Evolutionary conservation across 2,797 vertebrate genomes (phyloP).

Genomic region (Sebastes matsubarae): DNA sequence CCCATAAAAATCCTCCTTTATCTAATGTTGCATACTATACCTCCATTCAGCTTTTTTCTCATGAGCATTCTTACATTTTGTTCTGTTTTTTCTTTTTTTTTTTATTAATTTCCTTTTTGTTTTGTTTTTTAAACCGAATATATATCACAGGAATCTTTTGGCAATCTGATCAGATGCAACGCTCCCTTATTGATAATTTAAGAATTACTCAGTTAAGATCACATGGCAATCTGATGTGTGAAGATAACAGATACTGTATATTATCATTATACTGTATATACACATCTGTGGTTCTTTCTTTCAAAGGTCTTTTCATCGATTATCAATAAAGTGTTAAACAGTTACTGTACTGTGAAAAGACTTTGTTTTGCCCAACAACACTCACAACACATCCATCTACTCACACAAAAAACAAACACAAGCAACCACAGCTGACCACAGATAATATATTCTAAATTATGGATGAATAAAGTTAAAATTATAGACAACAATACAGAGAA

Average conservation of each 20-base stretch:
- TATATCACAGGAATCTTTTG: not conserved
- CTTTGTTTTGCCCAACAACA: no score
- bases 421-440: no score
- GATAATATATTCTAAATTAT: no score
- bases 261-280: not conserved
- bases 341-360: no score
- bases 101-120: not conserved
- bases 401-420: no score
- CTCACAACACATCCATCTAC: no score
- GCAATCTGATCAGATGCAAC: not conserved
- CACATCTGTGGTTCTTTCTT: not conserved
- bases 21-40: not conserved
- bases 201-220: not conserved
- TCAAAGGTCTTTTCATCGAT: no score
- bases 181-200: not conserved
- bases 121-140: not conserved
- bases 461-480: no score
- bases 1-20: not conserved
- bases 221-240: not conserved
- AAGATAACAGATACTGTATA: not conserved
- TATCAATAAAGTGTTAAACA: no score
- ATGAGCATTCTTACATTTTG: not conserved
- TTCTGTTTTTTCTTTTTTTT: accelerated
- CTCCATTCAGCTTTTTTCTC: not conserved
- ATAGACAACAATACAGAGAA: no score